These are phyloP conservation scores for Idaea dimidiata DNA, from an alignment of 2,888 invertebrate species.

Conservation along the genomic window DNA sequence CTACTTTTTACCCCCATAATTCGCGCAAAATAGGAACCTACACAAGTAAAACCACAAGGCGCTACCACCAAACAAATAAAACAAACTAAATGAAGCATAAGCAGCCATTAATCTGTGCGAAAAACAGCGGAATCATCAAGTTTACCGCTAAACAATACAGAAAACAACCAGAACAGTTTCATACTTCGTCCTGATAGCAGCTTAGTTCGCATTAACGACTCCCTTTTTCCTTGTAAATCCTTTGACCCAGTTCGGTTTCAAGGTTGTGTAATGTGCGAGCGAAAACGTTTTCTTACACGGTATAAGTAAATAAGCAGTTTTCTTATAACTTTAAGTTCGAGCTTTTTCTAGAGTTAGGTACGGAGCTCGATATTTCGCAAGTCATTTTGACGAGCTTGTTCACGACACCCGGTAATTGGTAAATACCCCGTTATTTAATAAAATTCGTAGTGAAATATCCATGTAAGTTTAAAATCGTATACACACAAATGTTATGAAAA, in stretches of 20 bases:
- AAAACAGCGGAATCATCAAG: neutral
- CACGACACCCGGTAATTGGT: no score
- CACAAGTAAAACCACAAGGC: neutral
- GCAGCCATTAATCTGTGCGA: neutral
- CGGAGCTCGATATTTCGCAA: no score
- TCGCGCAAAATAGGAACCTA: no score
- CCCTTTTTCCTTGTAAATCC: conserved; percentile 12
- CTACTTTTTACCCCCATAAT: no score
- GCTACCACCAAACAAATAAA: neutral
- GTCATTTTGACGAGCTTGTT: no score
- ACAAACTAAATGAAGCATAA: neutral
- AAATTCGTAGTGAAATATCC: no score
- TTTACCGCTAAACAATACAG: neutral
- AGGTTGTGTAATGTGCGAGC: conserved; percentile 10
- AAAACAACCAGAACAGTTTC: neutral
- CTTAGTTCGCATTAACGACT: conserved; percentile 12
- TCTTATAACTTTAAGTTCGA: no score
- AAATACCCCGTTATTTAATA: no score
- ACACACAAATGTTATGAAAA: no score
- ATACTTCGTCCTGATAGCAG: conserved; percentile 2
- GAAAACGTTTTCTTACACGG: conserved; percentile 1
- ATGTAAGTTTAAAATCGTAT: no score
- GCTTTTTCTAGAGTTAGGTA: neutral
- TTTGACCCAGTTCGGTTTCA: conserved; percentile 12
- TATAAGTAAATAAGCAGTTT: neutral